Percentiles rank a stretch among this genome's conserved stretches.
These are phyloP conservation scores for Adelges cooleyi DNA, from an alignment of 1,140 invertebrate genomes.

Conservation along the genomic window DNA sequence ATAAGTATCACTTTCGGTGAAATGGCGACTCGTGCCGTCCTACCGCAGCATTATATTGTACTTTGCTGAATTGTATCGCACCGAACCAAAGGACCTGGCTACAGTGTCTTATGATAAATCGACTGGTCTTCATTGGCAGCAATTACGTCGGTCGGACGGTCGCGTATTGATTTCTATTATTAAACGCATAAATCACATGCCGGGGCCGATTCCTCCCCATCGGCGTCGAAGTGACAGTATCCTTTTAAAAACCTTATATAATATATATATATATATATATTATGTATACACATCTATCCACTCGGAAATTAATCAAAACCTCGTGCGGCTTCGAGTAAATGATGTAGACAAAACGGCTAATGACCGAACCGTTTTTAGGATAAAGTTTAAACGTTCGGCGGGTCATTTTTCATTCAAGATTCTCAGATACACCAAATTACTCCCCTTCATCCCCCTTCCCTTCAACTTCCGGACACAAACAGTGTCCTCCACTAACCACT, in stretches of 20 bases:
- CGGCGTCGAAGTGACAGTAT: neutral
- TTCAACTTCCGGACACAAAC: no score
- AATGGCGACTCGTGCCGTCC: no score
- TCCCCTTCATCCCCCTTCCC: no score
- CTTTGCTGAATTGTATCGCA: no score
- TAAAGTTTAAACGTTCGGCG: slow-evolving; percentile 12
- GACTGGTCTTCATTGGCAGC: neutral
- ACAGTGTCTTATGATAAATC: neutral
- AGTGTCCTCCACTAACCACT: no score
- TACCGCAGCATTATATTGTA: no score
- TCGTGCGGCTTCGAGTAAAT: slow-evolving; percentile 10
- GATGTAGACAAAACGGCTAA: slow-evolving; percentile 26
- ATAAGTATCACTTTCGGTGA: no score
- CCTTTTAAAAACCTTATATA: neutral
- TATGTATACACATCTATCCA: no score
- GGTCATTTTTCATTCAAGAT: slow-evolving; percentile 25
- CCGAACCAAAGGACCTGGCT: no score
- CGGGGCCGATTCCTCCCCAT: no score
- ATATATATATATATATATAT: no score
- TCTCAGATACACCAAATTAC: no score
- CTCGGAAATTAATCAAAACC: slow-evolving; percentile 27
- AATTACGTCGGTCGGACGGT: neutral
- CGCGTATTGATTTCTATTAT: neutral
- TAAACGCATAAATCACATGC: slow-evolving; percentile 1
- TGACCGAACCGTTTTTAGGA: slow-evolving; percentile 7